These are phyloP conservation scores for Pipra filicauda DNA, from an alignment of 2,113 vertebrate species.

Conservation along the genomic window DNA sequence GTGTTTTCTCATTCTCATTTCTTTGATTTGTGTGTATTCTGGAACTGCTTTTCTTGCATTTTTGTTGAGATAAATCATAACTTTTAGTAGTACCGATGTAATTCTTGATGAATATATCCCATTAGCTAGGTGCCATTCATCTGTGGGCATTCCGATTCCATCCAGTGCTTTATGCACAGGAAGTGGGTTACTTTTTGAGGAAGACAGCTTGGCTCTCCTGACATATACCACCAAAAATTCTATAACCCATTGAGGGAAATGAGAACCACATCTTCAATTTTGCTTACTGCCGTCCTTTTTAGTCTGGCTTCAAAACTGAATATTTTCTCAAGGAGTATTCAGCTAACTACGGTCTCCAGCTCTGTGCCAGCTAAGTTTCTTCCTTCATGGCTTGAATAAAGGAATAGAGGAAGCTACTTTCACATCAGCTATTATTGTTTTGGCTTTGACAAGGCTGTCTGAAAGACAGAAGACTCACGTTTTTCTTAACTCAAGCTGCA, in stretches of 20 bases:
- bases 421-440: neutral
- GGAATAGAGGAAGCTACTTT: neutral
- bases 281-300: neutral
- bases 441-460: neutral
- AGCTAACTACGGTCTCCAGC: neutral
- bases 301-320: neutral
- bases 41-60: neutral
- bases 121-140: neutral
- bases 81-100: neutral
- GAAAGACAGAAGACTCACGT: neutral
- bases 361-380: neutral
- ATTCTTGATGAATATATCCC: neutral
- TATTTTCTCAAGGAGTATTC: neutral
- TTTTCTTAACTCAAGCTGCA: neutral
- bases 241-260: neutral
- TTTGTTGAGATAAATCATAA: constrained; percentile 9
- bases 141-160: constrained; percentile 5
- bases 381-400: neutral
- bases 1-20: neutral
- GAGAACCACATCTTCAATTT: neutral
- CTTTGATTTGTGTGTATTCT: constrained; percentile 21
- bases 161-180: neutral
- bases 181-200: neutral
- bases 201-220: neutral
- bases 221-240: neutral